Evolutionary conservation across 2,797 vertebrate species (phyloP), one percentile per base, ranked within the genome.

Genomic region (Acipenser oxyrinchus): DNA sequence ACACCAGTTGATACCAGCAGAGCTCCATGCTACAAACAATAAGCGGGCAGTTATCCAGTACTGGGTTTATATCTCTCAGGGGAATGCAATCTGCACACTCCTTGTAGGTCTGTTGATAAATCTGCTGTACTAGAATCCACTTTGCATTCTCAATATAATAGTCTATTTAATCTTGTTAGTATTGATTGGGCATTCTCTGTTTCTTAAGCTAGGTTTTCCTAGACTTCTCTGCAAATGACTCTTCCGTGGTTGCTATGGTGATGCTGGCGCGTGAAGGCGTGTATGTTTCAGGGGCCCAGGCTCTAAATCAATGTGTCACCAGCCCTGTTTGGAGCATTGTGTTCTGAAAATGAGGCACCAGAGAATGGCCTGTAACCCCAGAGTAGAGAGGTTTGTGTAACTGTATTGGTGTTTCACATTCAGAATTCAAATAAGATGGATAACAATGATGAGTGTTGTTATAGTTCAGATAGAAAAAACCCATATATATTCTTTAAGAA

Each of bases 181-280:
- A 86, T 87, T 88, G 86, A 87, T 88, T 69, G 68, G 76, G 83
- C 83, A 73, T 84, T 82, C 73, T 55, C 53, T 76, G 78, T 88
- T 86, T 83, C 82, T 82, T 72, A 6, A 73, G 64, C 65, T 53
- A 23, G 62, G 64, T 63, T 64, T 62, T 69, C 50, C 63, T 50
- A 10, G 50, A 75, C 74, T 79, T 74, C 77, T 73, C 76, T 75
- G 76, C 74, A 66, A 71, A 76, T 68, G 71, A 70, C 13, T 37
- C 6, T 48, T 58, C 11, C 11, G 37, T n/a, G 18, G 79, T 91
- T 86, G 76, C 85, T 83, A 87, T 89, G 85, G 86, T 13, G 74
- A 91, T 81, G 10, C 66, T 73, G 75, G 70, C 77, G 71, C 76
- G 78, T 76, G 74, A 64, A 69, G 64, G 61, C 60, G 0, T 37